Base-by-base conservation (phyloP, 2,888 invertebrate species). In the Endomychus coccineus region DNA sequence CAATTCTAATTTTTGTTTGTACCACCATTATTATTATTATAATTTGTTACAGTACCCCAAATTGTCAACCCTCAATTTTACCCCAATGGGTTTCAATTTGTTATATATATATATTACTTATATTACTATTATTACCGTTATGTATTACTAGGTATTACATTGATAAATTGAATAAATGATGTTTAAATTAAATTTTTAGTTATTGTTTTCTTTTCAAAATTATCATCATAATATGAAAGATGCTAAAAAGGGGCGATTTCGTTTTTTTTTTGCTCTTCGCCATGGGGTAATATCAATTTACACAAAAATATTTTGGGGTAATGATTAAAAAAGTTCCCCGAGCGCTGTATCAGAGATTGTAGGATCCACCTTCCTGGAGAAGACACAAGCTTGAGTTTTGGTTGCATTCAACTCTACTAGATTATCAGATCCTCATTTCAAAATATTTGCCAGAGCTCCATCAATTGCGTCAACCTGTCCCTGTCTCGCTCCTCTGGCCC, bases 191-290 rank as follows among this genome's bases (percentile, higher is more conserved):
- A 45, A 45, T 32, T 48, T 43, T 38, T 51, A 28, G 27, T 45
- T 34, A 46, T 40, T 46, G 37, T 46, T 36, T 46, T 40, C 40
- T 46, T 46, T 45, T 39, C 42, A 44, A 45, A 45, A 38, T 45
- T 29, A 30, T 36, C 40, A 40, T n/a, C n/a, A n/a, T n/a, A n/a
- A n/a, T n/a, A n/a, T 39, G 39, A 31, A 36, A 7, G 39, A 35
- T 35, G 27, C 36, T 36, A 38, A 41, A 41, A 41, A 40, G 28
- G 40, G 41, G 41, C 39, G 33, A 27, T 41, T 41, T 41, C 38
- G 41, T 40, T 41, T 41, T 40, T n/a, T n/a, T 25, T 40, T 40
- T 35, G 36, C 35, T 36, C 33, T 36, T 36, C 38, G 38, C 34
- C 33, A 36, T 31, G 45, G 35, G 45, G 33, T 45, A 43, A 46